Percentiles rank a stretch among this genome's conserved stretches.
Conservation (phyloP, 1,140 invertebrate genomes). For the Oreohelix idahoensis region DNA sequence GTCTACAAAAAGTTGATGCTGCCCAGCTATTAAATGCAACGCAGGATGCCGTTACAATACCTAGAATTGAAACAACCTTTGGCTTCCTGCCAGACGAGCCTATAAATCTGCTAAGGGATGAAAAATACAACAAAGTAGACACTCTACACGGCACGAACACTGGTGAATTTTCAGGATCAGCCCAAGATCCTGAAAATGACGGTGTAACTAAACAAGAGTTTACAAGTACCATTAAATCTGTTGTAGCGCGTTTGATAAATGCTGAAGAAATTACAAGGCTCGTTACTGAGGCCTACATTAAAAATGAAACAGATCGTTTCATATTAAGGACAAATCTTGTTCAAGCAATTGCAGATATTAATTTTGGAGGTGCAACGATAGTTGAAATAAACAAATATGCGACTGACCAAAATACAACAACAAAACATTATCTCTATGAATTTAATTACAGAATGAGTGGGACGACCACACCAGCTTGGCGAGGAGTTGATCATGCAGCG, state of each 20-base stretch:
- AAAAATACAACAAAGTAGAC: slow-evolving; percentile 16
- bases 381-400: neutral
- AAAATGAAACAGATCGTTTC: slow-evolving; percentile 1
- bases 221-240: neutral
- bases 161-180: neutral
- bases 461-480: neutral
- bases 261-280: neutral
- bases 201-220: slow-evolving; percentile 16
- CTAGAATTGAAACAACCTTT: slow-evolving; percentile 21
- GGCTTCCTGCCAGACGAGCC: slow-evolving; percentile 22
- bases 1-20: neutral
- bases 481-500: neutral
- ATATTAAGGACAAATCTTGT: slow-evolving; percentile 1
- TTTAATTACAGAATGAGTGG: slow-evolving; percentile 14
- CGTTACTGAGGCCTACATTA: neutral
- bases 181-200: slow-evolving; percentile 3
- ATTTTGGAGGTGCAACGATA: neutral
- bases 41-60: neutral
- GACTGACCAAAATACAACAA: neutral
- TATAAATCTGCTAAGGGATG: neutral
- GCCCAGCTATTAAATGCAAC: neutral
- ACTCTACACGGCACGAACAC: slow-evolving; percentile 5
- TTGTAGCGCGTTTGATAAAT: neutral
- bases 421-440: slow-evolving; percentile 12
- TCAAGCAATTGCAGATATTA: neutral